Base-by-base conservation (phyloP, 1,140 invertebrate species). In the Drosophila mauritiana region DNA sequence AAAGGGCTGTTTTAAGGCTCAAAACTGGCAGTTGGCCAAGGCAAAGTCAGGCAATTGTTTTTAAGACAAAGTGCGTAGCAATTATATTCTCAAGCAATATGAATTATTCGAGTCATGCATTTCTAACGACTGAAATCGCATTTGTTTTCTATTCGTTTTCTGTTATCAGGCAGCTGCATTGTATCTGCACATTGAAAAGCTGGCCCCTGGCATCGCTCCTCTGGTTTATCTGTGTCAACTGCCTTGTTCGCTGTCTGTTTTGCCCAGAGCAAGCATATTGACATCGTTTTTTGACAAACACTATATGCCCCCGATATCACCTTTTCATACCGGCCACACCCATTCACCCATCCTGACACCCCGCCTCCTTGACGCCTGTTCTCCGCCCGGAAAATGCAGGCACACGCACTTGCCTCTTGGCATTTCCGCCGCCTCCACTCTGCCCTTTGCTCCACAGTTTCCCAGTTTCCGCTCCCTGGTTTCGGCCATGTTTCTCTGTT, bases 241-340 rank as follows among this genome's bases (percentile, higher is more conserved):
- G 58, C 56, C 53, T 43, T 46, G 55, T 39, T 11, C 57, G 36
- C 39, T 52, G 67, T 52, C 78, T 75, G 64, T 48, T 55, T 79
- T 54, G 62, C 54, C 54, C 15, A 20, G 11, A 51, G 69, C 63
- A 10, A 55, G 61, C 82, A 82, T 88, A 85, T 88, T 86, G 82
- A 85, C 82, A 85, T 85, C 61, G 49, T 85, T 85, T 85, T 85
- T 82, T 72, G 81, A 80, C 81, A 85, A 77, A 84, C 81, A 69
- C 65, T 45, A 57, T 58, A 34, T 67, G 46, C 45, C 52, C 52
- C 51, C 56, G 63, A 76, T 75, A 67, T 42, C 61, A 61, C 46
- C 69, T 56, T 59, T 51, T 20, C 68, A 70, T 48, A 27, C 39
- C 27, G 56, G 40, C 51, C 48, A 69, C 42, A 31, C 31, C 27